phyloP scores from a whole-genome alignment of 2,797 vertebrate species.

The Apogon talboti region DNA sequence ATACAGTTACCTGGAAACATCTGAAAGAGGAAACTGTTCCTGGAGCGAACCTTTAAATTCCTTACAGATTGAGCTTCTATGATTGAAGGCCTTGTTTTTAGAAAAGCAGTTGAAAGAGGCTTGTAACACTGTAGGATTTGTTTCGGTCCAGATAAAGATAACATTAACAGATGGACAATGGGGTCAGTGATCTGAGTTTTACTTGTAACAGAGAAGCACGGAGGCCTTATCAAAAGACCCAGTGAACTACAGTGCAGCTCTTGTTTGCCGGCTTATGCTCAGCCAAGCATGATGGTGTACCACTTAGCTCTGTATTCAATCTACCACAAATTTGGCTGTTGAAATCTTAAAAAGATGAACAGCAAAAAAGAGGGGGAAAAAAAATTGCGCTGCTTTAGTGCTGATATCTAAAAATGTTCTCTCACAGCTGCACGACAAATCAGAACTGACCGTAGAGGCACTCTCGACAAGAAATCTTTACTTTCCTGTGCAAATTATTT shows the following conservation, averaged over 20 bases:
- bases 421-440: conserved; percentile 6
- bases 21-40: conserved; percentile 44
- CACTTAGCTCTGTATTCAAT: conserved; percentile 33
- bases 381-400: not conserved
- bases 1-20: conserved; percentile 25
- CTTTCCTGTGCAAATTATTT: conserved; percentile 9
- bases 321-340: conserved; percentile 15
- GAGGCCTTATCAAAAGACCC: conserved; percentile 48
- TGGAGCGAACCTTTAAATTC: conserved; percentile 57
- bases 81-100: conserved; percentile 56
- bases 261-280: conserved; percentile 52
- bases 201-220: conserved; percentile 67
- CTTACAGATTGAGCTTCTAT: conserved; percentile 57
- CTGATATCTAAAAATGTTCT: conserved; percentile 1
- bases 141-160: conserved; percentile 68
- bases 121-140: conserved; percentile 65
- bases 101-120: conserved; percentile 65
- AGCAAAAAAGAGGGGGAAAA: conserved; percentile 14
- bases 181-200: conserved; percentile 72
- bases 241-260: conserved; percentile 48
- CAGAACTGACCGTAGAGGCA: conserved; percentile 13
- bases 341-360: conserved; percentile 36
- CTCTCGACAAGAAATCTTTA: not conserved
- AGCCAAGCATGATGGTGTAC: conserved; percentile 43
- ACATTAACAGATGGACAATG: conserved; percentile 62